A percentile compares a stretch with the other conserved stretches of the same genome.
These are phyloP conservation scores for Odobenus rosmarus DNA, from an alignment of 2,113 vertebrate species.

Conservation along the genomic window DNA sequence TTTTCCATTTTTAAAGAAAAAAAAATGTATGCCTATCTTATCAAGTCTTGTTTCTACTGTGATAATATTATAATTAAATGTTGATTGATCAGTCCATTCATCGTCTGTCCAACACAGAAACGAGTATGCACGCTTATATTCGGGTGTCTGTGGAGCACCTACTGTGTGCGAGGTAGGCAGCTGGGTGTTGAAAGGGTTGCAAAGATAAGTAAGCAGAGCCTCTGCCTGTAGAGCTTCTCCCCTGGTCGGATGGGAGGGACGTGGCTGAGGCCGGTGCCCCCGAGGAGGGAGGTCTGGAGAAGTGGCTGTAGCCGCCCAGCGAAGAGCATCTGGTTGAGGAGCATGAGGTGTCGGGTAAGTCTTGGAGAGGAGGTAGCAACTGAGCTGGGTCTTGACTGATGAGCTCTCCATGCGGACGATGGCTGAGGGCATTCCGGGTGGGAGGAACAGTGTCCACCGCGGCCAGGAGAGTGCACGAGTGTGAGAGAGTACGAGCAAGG, in stretches of 20 bases:
- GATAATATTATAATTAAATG: neutral
- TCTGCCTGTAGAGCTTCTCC: neutral
- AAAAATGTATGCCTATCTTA: neutral
- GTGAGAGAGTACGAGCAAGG: fast-evolving
- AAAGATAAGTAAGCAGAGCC: neutral
- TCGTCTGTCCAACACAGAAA: too few species aligned
- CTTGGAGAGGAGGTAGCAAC: neutral
- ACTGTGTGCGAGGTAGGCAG: fast-evolving
- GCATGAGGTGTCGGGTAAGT: neutral
- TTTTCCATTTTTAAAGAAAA: neutral
- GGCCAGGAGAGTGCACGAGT: fast-evolving
- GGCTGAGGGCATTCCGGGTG: neutral
- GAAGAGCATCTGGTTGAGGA: neutral
- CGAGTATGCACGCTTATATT: fast-evolving
- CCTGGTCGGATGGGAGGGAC: neutral
- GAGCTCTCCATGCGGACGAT: neutral
- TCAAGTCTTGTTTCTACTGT: neutral
- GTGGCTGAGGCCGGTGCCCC: neutral
- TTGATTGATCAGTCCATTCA: neutral
- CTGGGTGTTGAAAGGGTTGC: neutral
- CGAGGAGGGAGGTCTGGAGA: neutral
- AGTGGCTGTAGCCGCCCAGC: neutral
- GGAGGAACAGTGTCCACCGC: fast-evolving
- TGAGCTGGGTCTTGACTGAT: too few species aligned
- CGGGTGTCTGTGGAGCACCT: neutral